A percentile compares a stretch with the other conserved stretches of the same genome.
Evolutionary conservation across 2,113 vertebrate species (phyloP).

Genomic region (Proterorhinus semilunaris): DNA sequence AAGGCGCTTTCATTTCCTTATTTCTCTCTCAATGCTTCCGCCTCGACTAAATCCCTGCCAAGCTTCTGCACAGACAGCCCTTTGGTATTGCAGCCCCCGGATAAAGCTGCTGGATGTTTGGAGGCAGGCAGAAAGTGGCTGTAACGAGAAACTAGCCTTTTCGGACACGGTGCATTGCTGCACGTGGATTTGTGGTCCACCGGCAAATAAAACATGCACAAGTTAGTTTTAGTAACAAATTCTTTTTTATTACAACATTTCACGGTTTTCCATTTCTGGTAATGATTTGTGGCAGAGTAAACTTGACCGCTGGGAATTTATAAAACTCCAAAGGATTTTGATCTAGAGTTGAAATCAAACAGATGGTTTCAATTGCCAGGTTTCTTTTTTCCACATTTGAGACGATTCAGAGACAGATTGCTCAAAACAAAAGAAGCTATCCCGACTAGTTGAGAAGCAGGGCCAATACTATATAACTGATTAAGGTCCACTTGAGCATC

Average conservation of each 20-base stretch:
- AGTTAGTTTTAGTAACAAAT: conserved; percentile 71
- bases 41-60: conserved; percentile 24
- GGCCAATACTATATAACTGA: conserved; percentile 42
- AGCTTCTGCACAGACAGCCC: neutral
- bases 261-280: conserved; percentile 72
- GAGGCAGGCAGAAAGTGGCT: neutral
- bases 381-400: conserved; percentile 46
- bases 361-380: conserved; percentile 53
- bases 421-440: conserved; percentile 35
- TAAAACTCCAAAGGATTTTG: conserved; percentile 58
- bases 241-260: conserved; percentile 80
- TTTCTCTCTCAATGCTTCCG: neutral
- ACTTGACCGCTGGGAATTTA: conserved; percentile 67
- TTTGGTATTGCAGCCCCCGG: conserved; percentile 24
- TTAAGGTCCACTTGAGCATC: conserved; percentile 53
- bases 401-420: conserved; percentile 52
- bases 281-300: conserved; percentile 75
- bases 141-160: neutral
- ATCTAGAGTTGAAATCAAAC: conserved; percentile 57
- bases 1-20: conserved; percentile 2
- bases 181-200: neutral
- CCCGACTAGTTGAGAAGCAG: conserved; percentile 43
- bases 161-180: neutral
- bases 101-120: conserved; percentile 16
- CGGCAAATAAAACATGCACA: conserved; percentile 20